Percentiles rank a stretch among this genome's conserved stretches.
phyloP scores from a whole-genome alignment of 1,140 invertebrate species.

The Harpegnathos saltator region DNA sequence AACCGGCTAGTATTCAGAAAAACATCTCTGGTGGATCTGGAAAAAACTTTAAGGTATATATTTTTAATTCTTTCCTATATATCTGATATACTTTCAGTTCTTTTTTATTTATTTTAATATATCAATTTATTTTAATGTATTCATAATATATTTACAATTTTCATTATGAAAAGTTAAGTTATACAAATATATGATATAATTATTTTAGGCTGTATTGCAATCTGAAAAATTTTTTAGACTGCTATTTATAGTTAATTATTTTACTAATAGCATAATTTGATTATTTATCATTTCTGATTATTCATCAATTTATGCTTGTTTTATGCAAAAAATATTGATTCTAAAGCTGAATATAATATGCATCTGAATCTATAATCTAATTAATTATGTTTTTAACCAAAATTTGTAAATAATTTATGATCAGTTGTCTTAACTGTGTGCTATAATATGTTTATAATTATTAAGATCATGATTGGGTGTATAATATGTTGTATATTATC shows the following conservation, averaged over 20 bases:
- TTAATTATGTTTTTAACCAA: no score
- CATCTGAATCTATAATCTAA: no score
- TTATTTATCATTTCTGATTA: no score
- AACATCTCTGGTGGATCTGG: constrained; percentile 43
- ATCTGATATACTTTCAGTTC: constrained; percentile 45
- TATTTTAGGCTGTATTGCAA: constrained; percentile 3
- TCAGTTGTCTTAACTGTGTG: background rate
- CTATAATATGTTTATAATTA: background rate
- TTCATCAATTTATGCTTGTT: no score
- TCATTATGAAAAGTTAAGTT: background rate
- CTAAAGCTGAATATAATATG: no score
- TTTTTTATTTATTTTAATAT: background rate
- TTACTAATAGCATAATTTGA: no score
- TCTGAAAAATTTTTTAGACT: background rate
- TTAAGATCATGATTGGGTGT: constrained; percentile 3
- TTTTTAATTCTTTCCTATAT: constrained; percentile 16
- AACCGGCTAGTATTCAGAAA: constrained; percentile 60
- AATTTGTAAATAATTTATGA: no score
- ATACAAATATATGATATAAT: background rate
- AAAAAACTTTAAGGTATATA: constrained; percentile 71
- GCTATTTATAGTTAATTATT: no score
- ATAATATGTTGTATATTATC: background rate
- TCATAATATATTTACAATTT: background rate
- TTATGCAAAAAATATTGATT: no score
- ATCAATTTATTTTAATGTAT: background rate